phyloP scores from a whole-genome alignment of 2,797 vertebrate genomes.

The Rhinatrema bivittatum region DNA sequence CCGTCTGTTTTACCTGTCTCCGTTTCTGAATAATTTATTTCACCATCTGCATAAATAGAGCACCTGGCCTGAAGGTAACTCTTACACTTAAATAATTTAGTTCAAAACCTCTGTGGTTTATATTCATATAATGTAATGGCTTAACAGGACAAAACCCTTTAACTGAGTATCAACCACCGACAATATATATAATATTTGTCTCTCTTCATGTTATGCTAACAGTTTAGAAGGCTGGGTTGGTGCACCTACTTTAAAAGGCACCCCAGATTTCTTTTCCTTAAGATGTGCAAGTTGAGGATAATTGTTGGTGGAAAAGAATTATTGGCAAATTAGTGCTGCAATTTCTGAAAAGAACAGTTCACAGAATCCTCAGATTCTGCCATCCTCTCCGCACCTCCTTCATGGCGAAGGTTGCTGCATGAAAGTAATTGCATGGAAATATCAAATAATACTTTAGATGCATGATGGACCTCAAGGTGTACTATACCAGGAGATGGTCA shows the following conservation, averaged over 20 bases:
- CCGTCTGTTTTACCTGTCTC: slow-evolving; percentile 73
- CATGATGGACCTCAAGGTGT: no score
- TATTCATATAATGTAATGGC: slow-evolving; percentile 57
- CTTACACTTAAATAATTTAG: slow-evolving; percentile 74
- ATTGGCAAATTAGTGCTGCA: no score
- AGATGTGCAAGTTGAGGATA: no score
- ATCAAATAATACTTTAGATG: no score
- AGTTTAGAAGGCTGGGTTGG: slow-evolving; percentile 28
- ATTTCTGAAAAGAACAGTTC: no score
- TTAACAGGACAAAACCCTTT: slow-evolving; percentile 40
- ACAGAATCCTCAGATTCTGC: no score
- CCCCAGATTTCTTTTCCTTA: slow-evolving; percentile 15
- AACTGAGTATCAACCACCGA: slow-evolving; percentile 27
- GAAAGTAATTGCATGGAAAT: no score
- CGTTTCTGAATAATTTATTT: slow-evolving; percentile 73
- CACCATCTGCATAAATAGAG: slow-evolving; percentile 71
- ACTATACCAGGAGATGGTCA: no score
- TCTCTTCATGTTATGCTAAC: slow-evolving; percentile 20
- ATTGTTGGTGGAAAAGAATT: no score
- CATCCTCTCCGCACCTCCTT: no score
- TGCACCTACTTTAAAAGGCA: slow-evolving; percentile 20
- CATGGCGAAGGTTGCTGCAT: no score
- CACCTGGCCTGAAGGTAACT: slow-evolving; percentile 71
- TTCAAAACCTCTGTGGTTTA: slow-evolving; percentile 56
- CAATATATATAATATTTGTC: slow-evolving; percentile 21